Conservation (phyloP, 2,797 vertebrate genomes). For the Allobates femoralis region DNA sequence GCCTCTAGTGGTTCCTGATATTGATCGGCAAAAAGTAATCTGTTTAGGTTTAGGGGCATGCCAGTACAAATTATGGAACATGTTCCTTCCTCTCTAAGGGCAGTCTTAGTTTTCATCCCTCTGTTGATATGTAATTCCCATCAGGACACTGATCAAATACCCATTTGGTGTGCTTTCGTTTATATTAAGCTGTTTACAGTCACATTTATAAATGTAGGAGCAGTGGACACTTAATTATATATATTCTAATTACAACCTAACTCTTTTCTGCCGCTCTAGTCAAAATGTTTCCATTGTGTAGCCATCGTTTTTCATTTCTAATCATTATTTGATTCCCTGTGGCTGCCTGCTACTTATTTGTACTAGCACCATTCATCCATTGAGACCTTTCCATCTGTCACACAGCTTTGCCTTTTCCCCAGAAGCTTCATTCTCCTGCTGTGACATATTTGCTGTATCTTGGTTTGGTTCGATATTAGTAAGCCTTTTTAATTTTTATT, state of each 20-base stretch:
- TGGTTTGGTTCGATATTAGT: slow-evolving; percentile 70
- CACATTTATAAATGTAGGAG: slow-evolving; percentile 28
- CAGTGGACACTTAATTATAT: slow-evolving; percentile 68
- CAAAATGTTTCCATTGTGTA: slow-evolving; percentile 69
- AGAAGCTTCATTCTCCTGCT: slow-evolving; percentile 79
- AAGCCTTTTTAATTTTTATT: slow-evolving; percentile 66
- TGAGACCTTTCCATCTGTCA: slow-evolving; percentile 90
- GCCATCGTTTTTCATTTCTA: slow-evolving; percentile 80
- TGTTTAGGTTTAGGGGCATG: slow-evolving; percentile 86
- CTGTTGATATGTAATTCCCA: slow-evolving; percentile 73
- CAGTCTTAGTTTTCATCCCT: slow-evolving; percentile 59
- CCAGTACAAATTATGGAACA: slow-evolving; percentile 78
- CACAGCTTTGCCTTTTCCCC: slow-evolving; percentile 83
- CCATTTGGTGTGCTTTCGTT: slow-evolving; percentile 67
- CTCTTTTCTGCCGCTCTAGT: slow-evolving; percentile 54
- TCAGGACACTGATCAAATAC: slow-evolving; percentile 71
- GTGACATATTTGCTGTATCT: slow-evolving; percentile 77
- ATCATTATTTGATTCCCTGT: slow-evolving; percentile 85
- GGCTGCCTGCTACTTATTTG: slow-evolving; percentile 82
- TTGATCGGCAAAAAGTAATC: slow-evolving; percentile 89
- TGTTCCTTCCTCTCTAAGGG: slow-evolving; percentile 78
- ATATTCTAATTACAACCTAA: slow-evolving; percentile 58
- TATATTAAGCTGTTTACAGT: slow-evolving; percentile 65
- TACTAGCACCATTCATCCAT: slow-evolving; percentile 88
- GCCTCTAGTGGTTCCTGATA: slow-evolving; percentile 87